These are phyloP conservation scores for Hyposmocoma kahamanoa DNA, from an alignment of 1,140 invertebrate species.

Conservation along the genomic window DNA sequence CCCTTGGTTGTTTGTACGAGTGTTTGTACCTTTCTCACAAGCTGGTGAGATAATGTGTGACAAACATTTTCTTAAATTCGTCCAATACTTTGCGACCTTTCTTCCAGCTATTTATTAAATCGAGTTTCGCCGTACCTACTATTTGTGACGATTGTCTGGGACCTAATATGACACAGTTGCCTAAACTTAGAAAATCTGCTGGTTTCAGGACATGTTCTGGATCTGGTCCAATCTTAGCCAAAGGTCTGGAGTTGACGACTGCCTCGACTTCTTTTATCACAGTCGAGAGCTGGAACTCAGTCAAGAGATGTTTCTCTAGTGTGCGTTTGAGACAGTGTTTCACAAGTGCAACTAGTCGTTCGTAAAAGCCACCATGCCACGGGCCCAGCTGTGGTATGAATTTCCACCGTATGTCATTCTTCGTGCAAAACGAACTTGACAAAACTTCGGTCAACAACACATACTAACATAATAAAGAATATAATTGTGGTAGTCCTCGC, in stretches of 20 bases:
- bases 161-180: not conserved
- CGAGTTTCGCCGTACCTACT: not conserved
- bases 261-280: constrained; percentile 10
- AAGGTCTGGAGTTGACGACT: constrained; percentile 5
- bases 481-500: constrained; percentile 19
- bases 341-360: constrained; percentile 5
- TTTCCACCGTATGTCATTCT: constrained; percentile 6
- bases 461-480: constrained; percentile 8
- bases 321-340: constrained; percentile 13
- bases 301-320: constrained; percentile 8
- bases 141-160: not conserved
- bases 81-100: not conserved
- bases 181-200: constrained; percentile 6
- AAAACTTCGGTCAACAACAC: constrained; percentile 5
- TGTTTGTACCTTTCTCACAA: constrained; percentile 4
- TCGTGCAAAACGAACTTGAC: not conserved
- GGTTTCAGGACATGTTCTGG: constrained; percentile 2
- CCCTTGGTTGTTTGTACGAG: not conserved
- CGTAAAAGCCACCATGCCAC: constrained; percentile 12
- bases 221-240: constrained; percentile 4
- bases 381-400: constrained; percentile 11
- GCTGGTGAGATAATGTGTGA: constrained; percentile 1
- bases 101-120: constrained; percentile 8
- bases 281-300: constrained; percentile 2
- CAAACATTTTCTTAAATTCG: constrained; percentile 11